Percentiles rank a stretch among this genome's conserved stretches.
These are phyloP conservation scores for Oceanites oceanicus DNA, from an alignment of 2,113 vertebrate species.

Conservation along the genomic window DNA sequence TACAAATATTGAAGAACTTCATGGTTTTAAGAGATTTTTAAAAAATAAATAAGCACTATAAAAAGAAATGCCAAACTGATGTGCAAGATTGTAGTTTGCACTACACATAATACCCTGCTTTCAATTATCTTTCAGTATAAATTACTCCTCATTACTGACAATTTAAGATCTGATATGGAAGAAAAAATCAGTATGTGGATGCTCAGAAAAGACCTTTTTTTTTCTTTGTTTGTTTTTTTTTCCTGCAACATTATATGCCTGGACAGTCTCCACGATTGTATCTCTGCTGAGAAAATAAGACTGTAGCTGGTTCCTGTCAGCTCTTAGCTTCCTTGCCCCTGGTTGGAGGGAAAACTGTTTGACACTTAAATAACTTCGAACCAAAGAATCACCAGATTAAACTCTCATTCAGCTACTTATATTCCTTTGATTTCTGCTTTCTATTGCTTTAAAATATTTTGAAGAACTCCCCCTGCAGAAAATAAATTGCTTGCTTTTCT, in stretches of 20 bases:
- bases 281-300: background rate
- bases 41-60: background rate
- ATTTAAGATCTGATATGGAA: background rate
- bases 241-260: background rate
- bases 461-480: background rate
- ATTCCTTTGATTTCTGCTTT: background rate
- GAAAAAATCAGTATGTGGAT: background rate
- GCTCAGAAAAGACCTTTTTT: background rate
- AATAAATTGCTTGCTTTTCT: background rate
- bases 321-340: background rate
- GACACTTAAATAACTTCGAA: background rate
- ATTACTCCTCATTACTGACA: background rate
- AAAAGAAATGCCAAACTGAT: background rate
- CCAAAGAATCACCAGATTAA: background rate
- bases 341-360: background rate
- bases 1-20: background rate
- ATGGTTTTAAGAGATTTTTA: background rate
- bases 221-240: background rate
- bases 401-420: background rate
- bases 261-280: background rate
- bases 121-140: background rate
- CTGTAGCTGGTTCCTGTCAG: background rate
- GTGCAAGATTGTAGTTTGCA: background rate
- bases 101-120: background rate
- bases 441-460: background rate